These are phyloP conservation scores for Lucilia cuprina DNA, from an alignment of 1,140 invertebrate genomes.

Conservation along the genomic window DNA sequence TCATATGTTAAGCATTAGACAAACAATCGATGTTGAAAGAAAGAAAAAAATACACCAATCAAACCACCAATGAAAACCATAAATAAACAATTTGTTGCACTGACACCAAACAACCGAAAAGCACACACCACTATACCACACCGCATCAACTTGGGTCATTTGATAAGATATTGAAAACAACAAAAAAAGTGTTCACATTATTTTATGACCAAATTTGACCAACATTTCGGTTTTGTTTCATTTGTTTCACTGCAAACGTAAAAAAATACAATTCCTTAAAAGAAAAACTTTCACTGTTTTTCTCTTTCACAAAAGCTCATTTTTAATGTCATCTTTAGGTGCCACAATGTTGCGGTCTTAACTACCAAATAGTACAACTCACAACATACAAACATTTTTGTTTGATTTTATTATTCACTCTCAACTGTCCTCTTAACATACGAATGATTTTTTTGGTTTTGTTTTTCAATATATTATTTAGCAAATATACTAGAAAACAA, in stretches of 20 bases:
- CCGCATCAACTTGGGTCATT: constrained; percentile 11
- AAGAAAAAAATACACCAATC: neutral
- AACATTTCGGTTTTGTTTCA: constrained; percentile 7
- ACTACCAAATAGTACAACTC: neutral
- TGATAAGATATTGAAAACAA: neutral
- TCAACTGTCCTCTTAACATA: neutral
- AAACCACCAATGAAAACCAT: neutral
- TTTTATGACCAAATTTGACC: constrained; percentile 33
- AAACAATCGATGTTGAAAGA: neutral
- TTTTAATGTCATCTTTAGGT: constrained; percentile 15
- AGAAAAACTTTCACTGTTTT: constrained; percentile 33
- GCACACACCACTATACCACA: neutral
- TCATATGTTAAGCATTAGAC: neutral
- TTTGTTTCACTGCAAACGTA: neutral
- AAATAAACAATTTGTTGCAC: neutral
- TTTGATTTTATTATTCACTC: neutral
- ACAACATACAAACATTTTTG: neutral
- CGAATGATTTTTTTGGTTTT: neutral
- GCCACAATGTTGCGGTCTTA: neutral
- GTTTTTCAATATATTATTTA: too few species aligned
- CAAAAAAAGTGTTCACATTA: neutral
- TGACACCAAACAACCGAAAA: neutral
- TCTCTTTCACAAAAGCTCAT: neutral
- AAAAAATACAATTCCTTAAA: neutral
- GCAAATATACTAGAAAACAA: neutral